Base-by-base conservation (phyloP, 2,797 vertebrate species). In the Amblyopsis hoosieri region DNA sequence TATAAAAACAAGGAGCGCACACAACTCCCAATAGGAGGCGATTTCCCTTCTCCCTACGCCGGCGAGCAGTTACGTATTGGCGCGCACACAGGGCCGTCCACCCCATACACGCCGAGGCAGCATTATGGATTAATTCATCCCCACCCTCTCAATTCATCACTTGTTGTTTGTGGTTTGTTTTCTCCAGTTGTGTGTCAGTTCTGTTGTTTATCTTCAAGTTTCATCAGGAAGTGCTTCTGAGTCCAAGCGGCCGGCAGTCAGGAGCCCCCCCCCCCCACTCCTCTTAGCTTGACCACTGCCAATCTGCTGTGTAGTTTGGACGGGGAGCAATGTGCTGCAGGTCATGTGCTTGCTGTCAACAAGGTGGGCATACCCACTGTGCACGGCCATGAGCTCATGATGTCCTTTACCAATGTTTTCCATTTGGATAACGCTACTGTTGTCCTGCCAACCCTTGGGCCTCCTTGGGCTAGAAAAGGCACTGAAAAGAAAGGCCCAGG, bases 181-280 rank as follows among this genome's bases (percentile, higher is more conserved):
- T 6, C 31, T 12, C 12, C 5, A 17, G 51, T 42, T 49, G 31
- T 53, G n/a, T 13, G 67, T 68, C 73, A 66, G 62, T 75, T 75
- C 78, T 57, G 53, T 75, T 79, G 70, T 71, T 90, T 23, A 0
- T 83, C 78, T 91, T 96, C 94, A 97, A 97, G 95, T 96, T 93
- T 95, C 60, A 91, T 85, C 94, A 96, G 95, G 94, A 96, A 94
- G 89, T 87, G 89, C 87, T 87, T 90, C 72, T 61, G 83, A 81
- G 74, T 79, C 84, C 82, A 75, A 74, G 85, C 67, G 83, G 84
- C 76, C 64, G 74, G 67, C 12, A 76, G 65, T 15, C 14, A 69
- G 64, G 76, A 49, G 76, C 61, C 74, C 47, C 42, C 72, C 47
- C 42, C 72, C 33, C 62, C 68, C 56, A 47, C 48, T 48, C 65